A percentile compares a stretch with the other conserved stretches of the same genome.
phyloP scores from a whole-genome alignment of 1,140 invertebrate species.

The Drosophila melanica region DNA sequence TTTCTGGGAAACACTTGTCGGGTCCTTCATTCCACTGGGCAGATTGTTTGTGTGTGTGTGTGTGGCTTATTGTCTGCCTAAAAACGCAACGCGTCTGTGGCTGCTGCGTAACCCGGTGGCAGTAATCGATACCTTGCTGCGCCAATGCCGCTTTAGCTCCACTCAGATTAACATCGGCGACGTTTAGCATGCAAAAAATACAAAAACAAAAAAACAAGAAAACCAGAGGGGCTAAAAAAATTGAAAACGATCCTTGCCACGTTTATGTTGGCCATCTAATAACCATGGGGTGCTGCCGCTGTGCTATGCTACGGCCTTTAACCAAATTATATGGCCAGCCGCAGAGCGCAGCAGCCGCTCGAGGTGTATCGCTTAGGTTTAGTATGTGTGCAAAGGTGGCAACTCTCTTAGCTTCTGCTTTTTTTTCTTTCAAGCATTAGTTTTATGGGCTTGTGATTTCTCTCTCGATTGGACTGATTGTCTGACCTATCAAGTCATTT shows the following conservation, averaged over 20 bases:
- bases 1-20: slow-evolving; percentile 75
- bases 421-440: slow-evolving; percentile 13
- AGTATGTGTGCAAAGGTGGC: slow-evolving; percentile 33
- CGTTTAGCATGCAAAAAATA: slow-evolving; percentile 70
- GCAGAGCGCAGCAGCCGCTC: slow-evolving; percentile 42
- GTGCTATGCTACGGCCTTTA: slow-evolving; percentile 59
- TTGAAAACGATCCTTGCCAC: slow-evolving; percentile 42
- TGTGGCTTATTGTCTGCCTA: slow-evolving; percentile 60
- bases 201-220: slow-evolving; percentile 22
- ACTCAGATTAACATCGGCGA: slow-evolving; percentile 73
- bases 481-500: neutral
- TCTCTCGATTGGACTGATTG: neutral
- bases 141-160: slow-evolving; percentile 53
- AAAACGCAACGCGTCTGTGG: slow-evolving; percentile 40
- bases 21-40: slow-evolving; percentile 13
- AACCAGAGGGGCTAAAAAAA: neutral
- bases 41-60: slow-evolving; percentile 1
- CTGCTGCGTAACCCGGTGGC: slow-evolving; percentile 79
- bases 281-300: slow-evolving; percentile 67
- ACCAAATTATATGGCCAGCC: slow-evolving; percentile 73
- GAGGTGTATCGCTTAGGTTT: slow-evolving; percentile 30
- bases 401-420: slow-evolving; percentile 31
- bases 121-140: slow-evolving; percentile 78
- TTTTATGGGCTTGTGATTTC: slow-evolving; percentile 30
- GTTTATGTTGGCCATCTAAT: slow-evolving; percentile 76